Conservation (phyloP, 2,888 invertebrate genomes). For the Aricia artaxerxes region DNA sequence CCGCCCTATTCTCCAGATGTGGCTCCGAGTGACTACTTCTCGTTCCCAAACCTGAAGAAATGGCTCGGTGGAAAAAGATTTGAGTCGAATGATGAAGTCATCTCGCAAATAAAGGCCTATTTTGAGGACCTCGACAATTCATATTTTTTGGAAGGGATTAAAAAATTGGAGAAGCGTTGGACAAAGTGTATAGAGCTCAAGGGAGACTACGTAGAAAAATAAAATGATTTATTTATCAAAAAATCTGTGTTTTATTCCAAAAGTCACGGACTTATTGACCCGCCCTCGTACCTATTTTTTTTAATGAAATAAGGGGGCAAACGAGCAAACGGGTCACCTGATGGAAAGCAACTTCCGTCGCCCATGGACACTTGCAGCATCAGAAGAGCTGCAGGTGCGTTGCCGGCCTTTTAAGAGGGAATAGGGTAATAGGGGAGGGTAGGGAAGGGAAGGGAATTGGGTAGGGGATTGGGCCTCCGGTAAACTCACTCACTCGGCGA, state of each 20-base stretch:
- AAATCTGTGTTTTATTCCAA: constrained; percentile 25
- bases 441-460: no score
- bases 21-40: constrained; percentile 35
- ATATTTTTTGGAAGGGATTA: constrained; percentile 36
- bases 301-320: no score
- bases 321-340: no score
- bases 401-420: no score
- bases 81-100: constrained; percentile 29
- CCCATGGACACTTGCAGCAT: no score
- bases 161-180: constrained; percentile 37
- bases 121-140: constrained; percentile 35
- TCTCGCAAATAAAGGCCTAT: constrained; percentile 33
- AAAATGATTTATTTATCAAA: constrained; percentile 31
- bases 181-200: constrained; percentile 36
- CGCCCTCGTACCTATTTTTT: not conserved
- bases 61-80: not conserved
- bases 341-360: no score
- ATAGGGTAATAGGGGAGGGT: no score
- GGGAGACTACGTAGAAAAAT: constrained; percentile 37
- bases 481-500: no score
- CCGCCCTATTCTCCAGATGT: constrained; percentile 37
- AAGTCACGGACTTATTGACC: not conserved
- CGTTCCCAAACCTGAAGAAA: constrained; percentile 37
- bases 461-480: no score
- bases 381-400: no score